Base-by-base conservation (phyloP, 1,140 invertebrate genomes). In the Orchestia grillus region DNA sequence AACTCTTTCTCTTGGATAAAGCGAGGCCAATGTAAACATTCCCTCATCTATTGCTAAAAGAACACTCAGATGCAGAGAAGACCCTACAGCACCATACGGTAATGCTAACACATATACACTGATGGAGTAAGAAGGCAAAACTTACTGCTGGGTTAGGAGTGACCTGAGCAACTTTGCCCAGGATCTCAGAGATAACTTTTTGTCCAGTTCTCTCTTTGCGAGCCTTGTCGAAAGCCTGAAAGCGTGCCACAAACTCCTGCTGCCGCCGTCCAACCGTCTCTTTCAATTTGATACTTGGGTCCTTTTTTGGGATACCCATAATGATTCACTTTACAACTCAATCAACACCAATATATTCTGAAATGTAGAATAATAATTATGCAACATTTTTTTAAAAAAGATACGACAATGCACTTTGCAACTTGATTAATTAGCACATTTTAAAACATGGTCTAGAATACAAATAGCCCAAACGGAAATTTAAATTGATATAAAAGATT, bases 291-390 rank as follows among this genome's bases (percentile, higher is more conserved):
- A 1, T 44, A 15, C 4, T 47, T 45, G 92, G 92, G 40, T 94
- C 92, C 44, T 94, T 94, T 40, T 94, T 94, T 11, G 92, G 92
- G 6, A 94, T 44, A 40, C 92, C 92, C 92, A 94, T 94, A 0
- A 8, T 94, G 43, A 36, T 0, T 43, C 4, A 90, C 28, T 1
- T 90, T 42, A 90, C n/a, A 77, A 77, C 11, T 36, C 62, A 36
- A 77, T 36, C 28, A 77, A 28, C 62, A 36, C 62, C 11, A 77
- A 77, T 77, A 23, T 77, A 77, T 23, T 77, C 62, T 77, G 62
- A 77, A 77, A 77, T 1, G 28, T 77, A 77, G 36, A 53, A 53
- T 53, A 19, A 53, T 19, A 53, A 53, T 53, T 19, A 53, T 53
- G 47, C 47, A 8, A 19, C 47, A 53, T 53, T 53, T n/a, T n/a